Evolutionary conservation across 2,113 vertebrate genomes (phyloP).

Genomic region (Helogale parvula): DNA sequence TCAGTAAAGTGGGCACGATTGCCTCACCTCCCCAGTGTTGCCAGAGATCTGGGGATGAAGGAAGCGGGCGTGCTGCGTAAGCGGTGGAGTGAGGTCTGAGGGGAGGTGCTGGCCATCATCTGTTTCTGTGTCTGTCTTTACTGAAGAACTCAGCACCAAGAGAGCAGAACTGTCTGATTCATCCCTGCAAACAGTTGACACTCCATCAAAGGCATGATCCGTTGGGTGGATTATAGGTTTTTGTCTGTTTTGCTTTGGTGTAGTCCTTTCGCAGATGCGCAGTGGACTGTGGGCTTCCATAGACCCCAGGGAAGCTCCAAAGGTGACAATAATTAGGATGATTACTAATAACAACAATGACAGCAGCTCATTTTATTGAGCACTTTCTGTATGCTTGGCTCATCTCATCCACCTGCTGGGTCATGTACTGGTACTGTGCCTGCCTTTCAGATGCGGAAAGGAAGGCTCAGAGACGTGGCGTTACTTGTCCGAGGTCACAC

Average conservation of each 20-base stretch:
- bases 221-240: background rate
- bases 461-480: background rate
- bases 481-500: background rate
- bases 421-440: rapidly evolving
- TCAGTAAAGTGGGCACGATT: background rate
- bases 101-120: background rate
- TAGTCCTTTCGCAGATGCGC: background rate
- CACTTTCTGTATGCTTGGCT: background rate
- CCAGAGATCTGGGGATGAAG: background rate
- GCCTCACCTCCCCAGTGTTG: background rate
- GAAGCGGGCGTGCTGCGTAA: background rate
- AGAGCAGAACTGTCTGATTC: background rate
- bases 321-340: background rate
- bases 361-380: background rate
- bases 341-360: no score
- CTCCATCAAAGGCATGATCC: background rate
- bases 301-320: background rate
- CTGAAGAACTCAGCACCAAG: no score
- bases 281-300: background rate
- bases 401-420: background rate
- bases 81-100: background rate
- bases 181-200: background rate
- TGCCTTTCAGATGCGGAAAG: background rate
- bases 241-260: background rate
- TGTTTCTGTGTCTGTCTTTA: background rate